phyloP scores from a whole-genome alignment of 2,113 vertebrate species.

The Cathartes aura region DNA sequence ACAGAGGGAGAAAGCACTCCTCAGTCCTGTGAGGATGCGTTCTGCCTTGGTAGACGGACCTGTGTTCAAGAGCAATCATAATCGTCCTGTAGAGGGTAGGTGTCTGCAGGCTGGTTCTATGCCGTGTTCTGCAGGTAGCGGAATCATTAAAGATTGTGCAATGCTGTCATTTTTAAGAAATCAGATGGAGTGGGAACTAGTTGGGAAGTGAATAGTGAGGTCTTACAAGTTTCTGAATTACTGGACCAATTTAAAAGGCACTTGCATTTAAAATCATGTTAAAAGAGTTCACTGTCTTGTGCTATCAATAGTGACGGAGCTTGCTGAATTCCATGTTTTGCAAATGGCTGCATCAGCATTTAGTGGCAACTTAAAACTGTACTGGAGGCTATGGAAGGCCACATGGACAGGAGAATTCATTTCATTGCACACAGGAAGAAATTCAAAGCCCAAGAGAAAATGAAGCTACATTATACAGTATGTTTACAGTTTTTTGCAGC shows the following conservation, averaged over 20 bases:
- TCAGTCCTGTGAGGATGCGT: neutral
- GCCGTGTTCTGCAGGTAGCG: neutral
- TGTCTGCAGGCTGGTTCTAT: neutral
- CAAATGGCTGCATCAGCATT: neutral
- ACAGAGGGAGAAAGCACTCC: neutral
- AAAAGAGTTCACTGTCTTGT: neutral
- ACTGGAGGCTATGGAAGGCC: neutral
- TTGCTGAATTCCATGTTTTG: neutral
- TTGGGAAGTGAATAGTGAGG: neutral
- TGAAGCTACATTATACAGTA: neutral
- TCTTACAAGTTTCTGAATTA: neutral
- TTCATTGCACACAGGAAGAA: neutral
- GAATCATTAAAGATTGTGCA: neutral
- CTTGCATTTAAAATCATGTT: neutral
- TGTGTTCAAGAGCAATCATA: accelerated
- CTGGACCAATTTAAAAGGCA: neutral
- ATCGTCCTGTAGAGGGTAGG: neutral
- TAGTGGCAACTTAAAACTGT: neutral
- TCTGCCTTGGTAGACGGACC: neutral
- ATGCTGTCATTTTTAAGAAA: neutral
- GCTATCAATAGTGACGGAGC: neutral
- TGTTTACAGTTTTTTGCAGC: neutral
- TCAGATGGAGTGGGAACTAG: neutral
- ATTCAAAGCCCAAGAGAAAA: neutral
- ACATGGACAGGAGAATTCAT: neutral